Evolutionary conservation across 1,140 invertebrate genomes (phyloP).

Genomic region (Akabosia matsudoensis): DNA sequence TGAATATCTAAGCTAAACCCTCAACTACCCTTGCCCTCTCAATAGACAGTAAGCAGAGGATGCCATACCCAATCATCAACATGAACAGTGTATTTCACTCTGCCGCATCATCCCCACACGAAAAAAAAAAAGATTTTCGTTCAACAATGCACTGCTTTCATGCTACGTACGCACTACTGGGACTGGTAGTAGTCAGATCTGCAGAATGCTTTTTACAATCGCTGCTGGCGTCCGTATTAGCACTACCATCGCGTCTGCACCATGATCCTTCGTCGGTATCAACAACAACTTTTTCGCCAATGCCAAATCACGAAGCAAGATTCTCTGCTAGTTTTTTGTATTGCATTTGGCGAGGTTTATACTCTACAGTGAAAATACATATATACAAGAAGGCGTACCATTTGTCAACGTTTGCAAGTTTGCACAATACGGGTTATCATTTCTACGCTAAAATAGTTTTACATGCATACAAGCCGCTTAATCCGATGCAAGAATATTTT

Average conservation of each 20-base stretch:
- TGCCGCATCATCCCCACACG: not conserved
- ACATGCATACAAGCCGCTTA: too few relatives aligned
- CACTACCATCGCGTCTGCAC: not conserved
- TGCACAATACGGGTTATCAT: too few relatives aligned
- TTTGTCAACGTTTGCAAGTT: too few relatives aligned
- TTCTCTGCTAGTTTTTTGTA: not conserved
- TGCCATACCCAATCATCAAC: slow-evolving; percentile 7
- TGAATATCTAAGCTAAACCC: slow-evolving; percentile 36
- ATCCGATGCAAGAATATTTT: too few relatives aligned
- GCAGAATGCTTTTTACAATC: not conserved
- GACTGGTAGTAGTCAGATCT: too few relatives aligned
- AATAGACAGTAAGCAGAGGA: slow-evolving; percentile 11
- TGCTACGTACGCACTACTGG: not conserved
- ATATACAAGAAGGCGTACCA: too few relatives aligned
- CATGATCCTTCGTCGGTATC: not conserved
- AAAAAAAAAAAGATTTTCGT: not conserved
- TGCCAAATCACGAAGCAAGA: not conserved
- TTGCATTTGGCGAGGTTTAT: too few relatives aligned
- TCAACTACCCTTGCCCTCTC: slow-evolving; percentile 24
- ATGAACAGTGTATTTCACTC: not conserved
- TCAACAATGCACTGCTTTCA: not conserved
- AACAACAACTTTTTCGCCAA: not conserved
- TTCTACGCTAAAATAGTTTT: too few relatives aligned
- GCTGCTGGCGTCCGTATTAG: not conserved
- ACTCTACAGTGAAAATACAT: too few relatives aligned